These are phyloP conservation scores for Tanypteryx hageni DNA, from an alignment of 2,888 invertebrate genomes.

Conservation along the genomic window DNA sequence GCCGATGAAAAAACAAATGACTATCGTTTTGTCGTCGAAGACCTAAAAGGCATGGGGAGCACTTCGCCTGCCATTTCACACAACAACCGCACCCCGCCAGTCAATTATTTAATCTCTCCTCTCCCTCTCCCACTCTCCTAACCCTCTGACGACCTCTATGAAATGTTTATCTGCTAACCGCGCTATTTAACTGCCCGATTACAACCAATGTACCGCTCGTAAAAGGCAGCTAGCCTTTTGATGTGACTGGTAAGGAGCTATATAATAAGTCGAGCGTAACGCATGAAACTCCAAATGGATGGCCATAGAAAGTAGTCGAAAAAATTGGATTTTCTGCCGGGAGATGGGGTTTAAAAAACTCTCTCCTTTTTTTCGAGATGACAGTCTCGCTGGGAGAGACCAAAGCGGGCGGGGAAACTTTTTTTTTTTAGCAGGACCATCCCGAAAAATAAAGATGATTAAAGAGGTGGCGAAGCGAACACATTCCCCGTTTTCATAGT, in stretches of 20 bases:
- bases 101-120: conserved; percentile 51
- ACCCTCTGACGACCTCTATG: conserved; percentile 54
- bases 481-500: not conserved
- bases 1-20: conserved; percentile 51
- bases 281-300: conserved; percentile 40
- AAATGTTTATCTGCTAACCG: conserved; percentile 48
- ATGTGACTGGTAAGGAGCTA: conserved; percentile 6
- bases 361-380: not conserved
- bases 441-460: not conserved
- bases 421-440: not conserved
- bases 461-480: not conserved
- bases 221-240: conserved; percentile 31
- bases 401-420: not conserved
- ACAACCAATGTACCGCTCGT: conserved; percentile 50
- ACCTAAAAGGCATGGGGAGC: conserved; percentile 17
- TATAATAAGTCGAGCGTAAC: conserved; percentile 39
- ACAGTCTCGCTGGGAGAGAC: no score
- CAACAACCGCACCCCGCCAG: conserved; percentile 38
- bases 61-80: conserved; percentile 41
- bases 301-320: conserved; percentile 17
- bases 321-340: conserved; percentile 27
- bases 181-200: conserved; percentile 40
- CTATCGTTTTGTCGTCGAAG: conserved; percentile 27
- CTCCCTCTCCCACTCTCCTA: not conserved
- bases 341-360: conserved; percentile 22